A percentile compares a stretch with the other conserved stretches of the same genome.
Conservation (phyloP, 1,140 invertebrate genomes). For the Polyergus mexicanus region DNA sequence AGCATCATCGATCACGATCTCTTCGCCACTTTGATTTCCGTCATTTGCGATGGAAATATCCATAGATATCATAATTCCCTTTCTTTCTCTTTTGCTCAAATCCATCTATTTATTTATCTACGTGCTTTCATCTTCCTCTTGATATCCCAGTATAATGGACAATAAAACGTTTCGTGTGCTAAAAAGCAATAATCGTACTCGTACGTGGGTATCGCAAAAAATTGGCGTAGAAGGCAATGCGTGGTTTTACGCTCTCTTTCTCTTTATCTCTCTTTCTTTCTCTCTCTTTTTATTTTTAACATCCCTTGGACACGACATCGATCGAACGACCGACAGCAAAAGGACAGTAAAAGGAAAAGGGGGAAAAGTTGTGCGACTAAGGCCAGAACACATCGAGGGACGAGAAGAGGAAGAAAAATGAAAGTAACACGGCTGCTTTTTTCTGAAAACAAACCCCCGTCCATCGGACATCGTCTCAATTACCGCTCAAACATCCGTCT, state of each 20-base stretch:
- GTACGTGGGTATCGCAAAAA: conserved; percentile 32
- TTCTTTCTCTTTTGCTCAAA: background rate
- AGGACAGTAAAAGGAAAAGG: conserved; percentile 39
- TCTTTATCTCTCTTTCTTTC: background rate
- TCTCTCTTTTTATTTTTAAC: conserved; percentile 29
- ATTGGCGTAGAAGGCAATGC: conserved; percentile 10
- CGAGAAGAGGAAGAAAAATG: background rate
- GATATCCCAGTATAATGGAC: conserved; percentile 17
- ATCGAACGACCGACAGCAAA: conserved; percentile 47
- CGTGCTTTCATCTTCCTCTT: background rate
- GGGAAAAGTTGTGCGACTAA: conserved; percentile 15
- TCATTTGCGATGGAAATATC: conserved; percentile 34
- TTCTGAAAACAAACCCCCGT: conserved; percentile 53
- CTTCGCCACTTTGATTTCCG: conserved; percentile 31
- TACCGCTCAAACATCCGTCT: conserved; percentile 49
- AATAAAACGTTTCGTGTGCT: conserved; percentile 41
- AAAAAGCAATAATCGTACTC: conserved; percentile 46
- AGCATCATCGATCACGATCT: conserved; percentile 7
- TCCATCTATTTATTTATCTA: conserved; percentile 48
- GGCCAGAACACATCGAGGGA: conserved; percentile 21
- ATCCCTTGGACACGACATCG: conserved; percentile 36
- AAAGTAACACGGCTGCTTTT: conserved; percentile 39
- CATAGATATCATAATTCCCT: background rate
- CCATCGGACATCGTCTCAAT: conserved; percentile 51
- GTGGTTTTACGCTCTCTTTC: background rate